Base-by-base conservation (phyloP, 2,888 invertebrate species). In the Cepaea hortensis region DNA sequence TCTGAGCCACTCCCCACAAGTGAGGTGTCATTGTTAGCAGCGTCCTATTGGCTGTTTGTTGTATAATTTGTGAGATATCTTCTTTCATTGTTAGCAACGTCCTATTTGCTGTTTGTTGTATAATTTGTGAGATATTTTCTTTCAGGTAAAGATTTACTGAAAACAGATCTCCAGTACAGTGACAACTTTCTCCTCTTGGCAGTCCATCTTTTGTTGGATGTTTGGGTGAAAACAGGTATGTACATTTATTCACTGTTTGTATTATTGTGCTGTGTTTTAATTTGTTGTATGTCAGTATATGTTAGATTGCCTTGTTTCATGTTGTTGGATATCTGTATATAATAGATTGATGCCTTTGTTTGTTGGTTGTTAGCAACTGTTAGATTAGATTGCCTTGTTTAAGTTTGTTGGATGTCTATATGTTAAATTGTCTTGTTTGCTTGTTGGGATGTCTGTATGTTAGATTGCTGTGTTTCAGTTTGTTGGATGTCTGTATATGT, bases 111-210 rank as follows among this genome's bases (percentile, higher is more conserved):
- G 35, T 35, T 35, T 35, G 35, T 35, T 1, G 35, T 35, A 35
- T 35, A 35, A 35, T 11, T 55, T 23, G 3, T 68, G 68, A 20
- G 20, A n/a, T 68, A n/a, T 68, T 68, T 1, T 76, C 18, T 79
- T 79, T 61, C 79, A 93, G 93, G 93, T 80, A 89, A 90, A 81
- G 92, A 91, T 2, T 88, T 94, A 48, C 87, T 93, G 65, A 80
- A 93, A n/a, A 95, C 95, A 75, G 95, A 95, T 87, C 91, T 95
- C 84, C 95, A 95, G 90, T 95, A 92, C 90, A 95, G 94, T 91
- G 98, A 98, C 95, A 96, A 96, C 0, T 98, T 98, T 92, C 96
- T 97, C 0, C 94, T 98, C 84, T 94, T 98, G 82, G 97, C 97
- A 3, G 96, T 96, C 0, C 97, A 97, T 93, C 95, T 96, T 85